phyloP scores from a whole-genome alignment of 2,113 vertebrate species.

The Colius striatus region DNA sequence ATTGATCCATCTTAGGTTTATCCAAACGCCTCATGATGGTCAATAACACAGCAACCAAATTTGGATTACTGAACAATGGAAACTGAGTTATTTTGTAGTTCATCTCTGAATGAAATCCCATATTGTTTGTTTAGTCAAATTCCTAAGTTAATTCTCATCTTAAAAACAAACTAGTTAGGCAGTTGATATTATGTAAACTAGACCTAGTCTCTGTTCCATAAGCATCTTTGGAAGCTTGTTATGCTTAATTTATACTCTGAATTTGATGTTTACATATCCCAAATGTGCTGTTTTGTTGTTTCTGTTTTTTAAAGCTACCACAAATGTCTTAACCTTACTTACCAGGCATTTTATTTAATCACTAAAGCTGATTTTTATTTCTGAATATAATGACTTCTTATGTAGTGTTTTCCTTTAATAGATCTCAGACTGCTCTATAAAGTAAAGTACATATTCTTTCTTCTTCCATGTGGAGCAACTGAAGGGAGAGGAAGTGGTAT shows the following conservation, averaged over 20 bases:
- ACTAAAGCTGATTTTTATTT: slow-evolving; percentile 1
- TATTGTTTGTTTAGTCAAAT: slow-evolving; percentile 8
- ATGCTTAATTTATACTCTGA: slow-evolving; percentile 9
- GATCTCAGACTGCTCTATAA: not conserved
- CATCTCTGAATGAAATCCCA: not conserved
- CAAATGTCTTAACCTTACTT: not conserved
- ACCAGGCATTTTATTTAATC: slow-evolving; percentile 3
- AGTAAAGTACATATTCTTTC: not conserved
- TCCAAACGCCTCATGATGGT: not conserved
- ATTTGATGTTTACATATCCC: slow-evolving; percentile 33
- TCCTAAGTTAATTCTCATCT: slow-evolving; percentile 26
- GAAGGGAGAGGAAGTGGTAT: not conserved
- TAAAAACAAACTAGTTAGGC: slow-evolving; percentile 2
- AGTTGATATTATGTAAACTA: slow-evolving; percentile 5
- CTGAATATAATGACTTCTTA: not conserved
- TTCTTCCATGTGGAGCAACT: not conserved
- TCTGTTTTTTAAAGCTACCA: slow-evolving; percentile 1
- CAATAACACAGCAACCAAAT: not conserved
- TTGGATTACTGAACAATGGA: not conserved
- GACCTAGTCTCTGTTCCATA: not conserved
- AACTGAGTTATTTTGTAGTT: not conserved
- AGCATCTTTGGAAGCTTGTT: slow-evolving; percentile 1
- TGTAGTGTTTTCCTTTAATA: not conserved
- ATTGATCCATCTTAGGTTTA: not conserved
- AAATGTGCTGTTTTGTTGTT: slow-evolving; percentile 11